Percentiles rank a stretch among this genome's conserved stretches.
Conservation (phyloP, 64 coral and sea anemone genomes). For the Pachyseris speciosa region DNA sequence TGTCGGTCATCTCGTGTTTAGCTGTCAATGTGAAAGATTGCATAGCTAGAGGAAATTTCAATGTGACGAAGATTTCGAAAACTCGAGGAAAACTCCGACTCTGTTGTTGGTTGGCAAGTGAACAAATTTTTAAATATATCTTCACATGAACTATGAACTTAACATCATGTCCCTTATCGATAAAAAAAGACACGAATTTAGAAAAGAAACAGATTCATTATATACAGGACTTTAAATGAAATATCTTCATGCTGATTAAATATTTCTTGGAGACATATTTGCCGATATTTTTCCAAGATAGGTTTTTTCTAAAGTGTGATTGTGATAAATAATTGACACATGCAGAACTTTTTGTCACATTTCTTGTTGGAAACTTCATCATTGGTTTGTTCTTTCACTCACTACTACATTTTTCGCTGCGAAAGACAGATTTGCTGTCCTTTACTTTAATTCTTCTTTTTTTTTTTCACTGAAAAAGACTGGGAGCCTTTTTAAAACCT, state of each 20-base stretch:
- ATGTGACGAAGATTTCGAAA: neutral
- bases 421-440: neutral
- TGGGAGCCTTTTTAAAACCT: neutral
- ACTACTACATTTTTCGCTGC: neutral
- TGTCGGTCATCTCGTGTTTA: neutral
- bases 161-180: slow-evolving; percentile 6
- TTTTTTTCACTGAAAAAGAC: too few species aligned
- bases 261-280: neutral
- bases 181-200: slow-evolving; percentile 29
- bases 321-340: slow-evolving; percentile 21
- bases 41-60: neutral
- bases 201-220: neutral
- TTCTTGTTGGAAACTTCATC: slow-evolving; percentile 8
- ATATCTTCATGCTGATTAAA: slow-evolving; percentile 40
- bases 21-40: neutral
- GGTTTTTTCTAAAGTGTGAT: slow-evolving; percentile 5
- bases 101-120: neutral
- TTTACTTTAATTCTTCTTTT: too few species aligned
- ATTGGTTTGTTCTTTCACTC: neutral
- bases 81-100: neutral
- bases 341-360: neutral
- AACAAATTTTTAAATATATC: neutral
- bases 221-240: slow-evolving; percentile 34
- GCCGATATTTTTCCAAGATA: slow-evolving; percentile 10
- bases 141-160: neutral